phyloP scores from a whole-genome alignment of 2,797 vertebrate genomes.

The Aldrovandia affinis region DNA sequence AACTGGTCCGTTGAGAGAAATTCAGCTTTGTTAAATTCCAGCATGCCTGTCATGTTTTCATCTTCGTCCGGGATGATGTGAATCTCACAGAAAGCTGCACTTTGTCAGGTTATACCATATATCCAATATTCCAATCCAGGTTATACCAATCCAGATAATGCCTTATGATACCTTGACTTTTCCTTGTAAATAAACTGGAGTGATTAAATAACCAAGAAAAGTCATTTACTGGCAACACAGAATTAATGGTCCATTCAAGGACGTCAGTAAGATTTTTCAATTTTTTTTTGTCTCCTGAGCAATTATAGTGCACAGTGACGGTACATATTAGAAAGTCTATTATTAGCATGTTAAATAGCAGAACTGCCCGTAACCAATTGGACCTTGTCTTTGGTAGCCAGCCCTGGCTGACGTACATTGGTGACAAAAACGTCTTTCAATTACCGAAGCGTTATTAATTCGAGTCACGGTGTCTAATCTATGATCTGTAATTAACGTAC shows the following conservation, averaged over 20 bases:
- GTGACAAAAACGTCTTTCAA: background rate
- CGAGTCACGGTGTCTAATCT: background rate
- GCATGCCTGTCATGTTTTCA: background rate
- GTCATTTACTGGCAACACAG: background rate
- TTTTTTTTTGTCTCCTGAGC: background rate
- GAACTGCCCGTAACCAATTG: background rate
- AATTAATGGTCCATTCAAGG: background rate
- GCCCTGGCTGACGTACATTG: background rate
- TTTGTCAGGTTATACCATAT: background rate
- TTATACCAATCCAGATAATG: background rate
- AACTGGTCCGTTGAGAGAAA: background rate
- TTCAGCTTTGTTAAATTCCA: background rate
- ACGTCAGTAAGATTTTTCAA: background rate
- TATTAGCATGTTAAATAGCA: background rate
- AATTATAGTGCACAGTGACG: background rate
- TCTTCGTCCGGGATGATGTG: background rate
- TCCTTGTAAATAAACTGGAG: background rate
- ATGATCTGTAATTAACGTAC: conserved; percentile 12
- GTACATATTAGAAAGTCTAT: background rate
- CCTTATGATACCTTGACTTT: background rate
- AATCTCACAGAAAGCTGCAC: background rate
- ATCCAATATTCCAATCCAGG: too few species aligned
- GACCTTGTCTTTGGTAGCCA: background rate
- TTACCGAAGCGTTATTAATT: background rate
- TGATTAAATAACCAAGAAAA: background rate